A percentile compares a stretch with the other conserved stretches of the same genome.
Conservation (phyloP, 2,797 vertebrate genomes). For the Artibeus jamaicensis region DNA sequence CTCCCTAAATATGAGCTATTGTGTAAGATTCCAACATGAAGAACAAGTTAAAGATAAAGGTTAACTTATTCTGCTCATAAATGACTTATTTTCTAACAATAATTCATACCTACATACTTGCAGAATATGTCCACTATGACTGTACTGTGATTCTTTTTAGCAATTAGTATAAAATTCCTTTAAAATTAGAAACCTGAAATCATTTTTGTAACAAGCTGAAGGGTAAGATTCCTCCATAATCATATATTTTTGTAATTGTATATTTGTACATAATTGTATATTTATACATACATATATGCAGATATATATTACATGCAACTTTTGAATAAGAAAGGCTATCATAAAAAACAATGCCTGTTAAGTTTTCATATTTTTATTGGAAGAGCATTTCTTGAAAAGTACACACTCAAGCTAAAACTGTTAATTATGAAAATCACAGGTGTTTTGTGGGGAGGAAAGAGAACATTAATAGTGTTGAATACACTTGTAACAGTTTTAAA, state of each 20-base stretch:
- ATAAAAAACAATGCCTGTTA: neutral
- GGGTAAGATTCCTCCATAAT: neutral
- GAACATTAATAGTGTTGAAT: neutral
- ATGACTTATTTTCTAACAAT: neutral
- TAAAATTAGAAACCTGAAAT: conserved; percentile 46
- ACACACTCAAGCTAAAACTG: neutral
- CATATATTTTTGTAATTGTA: neutral
- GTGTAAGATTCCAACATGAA: conserved; percentile 31
- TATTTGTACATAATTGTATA: neutral
- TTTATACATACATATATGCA: neutral
- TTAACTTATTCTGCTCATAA: neutral
- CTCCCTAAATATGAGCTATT: neutral
- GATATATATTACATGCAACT: neutral
- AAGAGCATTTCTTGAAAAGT: neutral
- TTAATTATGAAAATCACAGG: conserved; percentile 1
- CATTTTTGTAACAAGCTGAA: conserved; percentile 15
- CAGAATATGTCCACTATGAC: neutral
- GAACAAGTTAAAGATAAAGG: conserved; percentile 1
- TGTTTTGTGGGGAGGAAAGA: neutral
- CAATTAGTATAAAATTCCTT: conserved; percentile 50
- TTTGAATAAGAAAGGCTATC: neutral
- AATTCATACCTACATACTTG: conserved; percentile 12
- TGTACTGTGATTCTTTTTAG: neutral
- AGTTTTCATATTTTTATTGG: neutral
- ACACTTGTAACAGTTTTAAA: neutral